Conservation (phyloP, 2,888 invertebrate species). For the Acronicta aceris region DNA sequence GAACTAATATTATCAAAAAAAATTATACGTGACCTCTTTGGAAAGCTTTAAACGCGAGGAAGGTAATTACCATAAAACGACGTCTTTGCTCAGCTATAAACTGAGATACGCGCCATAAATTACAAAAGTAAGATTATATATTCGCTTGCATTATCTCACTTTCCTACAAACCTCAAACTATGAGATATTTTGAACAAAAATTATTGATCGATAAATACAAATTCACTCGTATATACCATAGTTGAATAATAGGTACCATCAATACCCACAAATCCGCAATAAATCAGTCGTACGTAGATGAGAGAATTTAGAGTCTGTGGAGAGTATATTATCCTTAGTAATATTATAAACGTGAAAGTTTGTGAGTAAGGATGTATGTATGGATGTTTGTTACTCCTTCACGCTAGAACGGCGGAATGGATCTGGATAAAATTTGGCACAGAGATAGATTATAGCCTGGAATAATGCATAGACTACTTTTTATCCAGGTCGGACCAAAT, state of each 20-base stretch:
- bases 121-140: slow-evolving; percentile 47
- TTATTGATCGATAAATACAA: slow-evolving; percentile 6
- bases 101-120: slow-evolving; percentile 49
- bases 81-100: slow-evolving; percentile 53
- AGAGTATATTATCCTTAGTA: too few species aligned
- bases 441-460: too few species aligned
- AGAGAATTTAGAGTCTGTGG: too few species aligned
- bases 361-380: too few species aligned
- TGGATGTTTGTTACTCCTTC: too few species aligned
- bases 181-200: slow-evolving; percentile 11
- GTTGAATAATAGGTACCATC: background rate
- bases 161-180: slow-evolving; percentile 18
- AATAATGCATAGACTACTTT: too few species aligned
- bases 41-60: slow-evolving; percentile 41
- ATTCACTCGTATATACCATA: background rate
- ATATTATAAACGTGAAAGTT: too few species aligned
- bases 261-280: background rate
- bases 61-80: slow-evolving; percentile 56
- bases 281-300: too few species aligned
- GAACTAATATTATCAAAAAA: slow-evolving; percentile 48
- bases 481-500: too few species aligned
- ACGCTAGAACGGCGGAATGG: too few species aligned
- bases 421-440: too few species aligned
- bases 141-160: slow-evolving; percentile 42
- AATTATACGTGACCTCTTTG: slow-evolving; percentile 46